Evolutionary conservation across 2,113 vertebrate species (phyloP).

Genomic region (Tinamus guttatus): DNA sequence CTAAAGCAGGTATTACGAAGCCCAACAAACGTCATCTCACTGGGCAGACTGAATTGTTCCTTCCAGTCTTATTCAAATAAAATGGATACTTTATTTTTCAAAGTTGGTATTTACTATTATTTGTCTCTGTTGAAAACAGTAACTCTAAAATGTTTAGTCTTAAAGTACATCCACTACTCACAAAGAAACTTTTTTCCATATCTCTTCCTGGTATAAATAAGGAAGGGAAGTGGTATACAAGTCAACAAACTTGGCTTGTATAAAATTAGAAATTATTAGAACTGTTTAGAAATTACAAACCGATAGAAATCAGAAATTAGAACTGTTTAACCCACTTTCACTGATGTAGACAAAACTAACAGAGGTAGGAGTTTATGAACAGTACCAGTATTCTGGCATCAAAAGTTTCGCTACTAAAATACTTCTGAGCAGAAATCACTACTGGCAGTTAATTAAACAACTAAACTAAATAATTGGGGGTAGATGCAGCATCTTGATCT

Average conservation of each 20-base stretch:
- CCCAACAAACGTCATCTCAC: constrained; percentile 46
- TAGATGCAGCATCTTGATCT: constrained; percentile 25
- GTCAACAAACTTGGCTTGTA: constrained; percentile 24
- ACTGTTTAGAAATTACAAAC: too few relatives aligned
- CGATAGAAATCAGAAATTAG: not conserved
- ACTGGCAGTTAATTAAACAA: constrained; percentile 6
- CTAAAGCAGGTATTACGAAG: constrained; percentile 34
- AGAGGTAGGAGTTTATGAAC: constrained; percentile 30
- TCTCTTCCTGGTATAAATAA: not conserved
- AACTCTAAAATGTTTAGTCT: constrained; percentile 37
- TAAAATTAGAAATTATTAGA: too few relatives aligned
- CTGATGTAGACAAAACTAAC: constrained; percentile 52
- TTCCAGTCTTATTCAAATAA: constrained; percentile 35
- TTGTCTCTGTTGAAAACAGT: constrained; percentile 35
- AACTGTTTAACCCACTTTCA: constrained; percentile 46
- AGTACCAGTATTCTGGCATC: constrained; percentile 45
- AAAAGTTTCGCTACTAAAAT: constrained; percentile 34
- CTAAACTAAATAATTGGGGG: constrained; percentile 37
- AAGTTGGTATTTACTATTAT: constrained; percentile 36
- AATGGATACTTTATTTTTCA: constrained; percentile 15
- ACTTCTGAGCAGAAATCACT: constrained; percentile 42
- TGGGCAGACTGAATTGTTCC: constrained; percentile 50
- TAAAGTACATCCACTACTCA: not conserved
- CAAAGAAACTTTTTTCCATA: not conserved
- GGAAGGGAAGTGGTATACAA: constrained; percentile 25